Conservation (phyloP, 2,888 invertebrate species). For the Xylocampa areola region DNA sequence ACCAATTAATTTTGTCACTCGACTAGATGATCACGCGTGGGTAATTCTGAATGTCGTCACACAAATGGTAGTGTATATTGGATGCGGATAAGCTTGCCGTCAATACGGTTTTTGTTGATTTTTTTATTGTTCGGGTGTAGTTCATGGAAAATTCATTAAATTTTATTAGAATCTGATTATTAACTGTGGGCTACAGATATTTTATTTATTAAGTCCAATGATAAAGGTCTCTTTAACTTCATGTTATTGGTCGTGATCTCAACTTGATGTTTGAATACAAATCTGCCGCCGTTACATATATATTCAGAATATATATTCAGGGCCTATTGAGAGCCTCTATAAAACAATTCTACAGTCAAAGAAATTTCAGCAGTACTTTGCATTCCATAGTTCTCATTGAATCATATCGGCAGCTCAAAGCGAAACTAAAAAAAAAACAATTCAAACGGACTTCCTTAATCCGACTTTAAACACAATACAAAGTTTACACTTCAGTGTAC, state of each 20-base stretch:
- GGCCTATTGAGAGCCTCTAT: too few species aligned
- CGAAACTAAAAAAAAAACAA: constrained; percentile 49
- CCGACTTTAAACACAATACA: constrained; percentile 72
- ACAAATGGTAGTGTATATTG: constrained; percentile 56
- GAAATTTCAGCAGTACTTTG: neutral
- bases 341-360: too few species aligned
- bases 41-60: constrained; percentile 58
- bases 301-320: too few species aligned
- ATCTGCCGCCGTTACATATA: too few species aligned
- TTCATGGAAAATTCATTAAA: constrained; percentile 8
- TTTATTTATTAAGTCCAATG: too few species aligned
- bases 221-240: too few species aligned
- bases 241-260: too few species aligned
- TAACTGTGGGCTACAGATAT: neutral
- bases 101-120: constrained; percentile 4
- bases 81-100: constrained; percentile 32
- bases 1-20: constrained; percentile 82
- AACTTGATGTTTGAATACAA: too few species aligned
- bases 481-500: constrained; percentile 79
- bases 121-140: constrained; percentile 7
- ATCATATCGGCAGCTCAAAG: constrained; percentile 64
- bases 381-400: constrained; percentile 1
- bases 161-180: neutral
- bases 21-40: constrained; percentile 69
- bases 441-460: constrained; percentile 68